Evolutionary conservation across 2,113 vertebrate genomes (phyloP).

Genomic region (Nipponia nippon): DNA sequence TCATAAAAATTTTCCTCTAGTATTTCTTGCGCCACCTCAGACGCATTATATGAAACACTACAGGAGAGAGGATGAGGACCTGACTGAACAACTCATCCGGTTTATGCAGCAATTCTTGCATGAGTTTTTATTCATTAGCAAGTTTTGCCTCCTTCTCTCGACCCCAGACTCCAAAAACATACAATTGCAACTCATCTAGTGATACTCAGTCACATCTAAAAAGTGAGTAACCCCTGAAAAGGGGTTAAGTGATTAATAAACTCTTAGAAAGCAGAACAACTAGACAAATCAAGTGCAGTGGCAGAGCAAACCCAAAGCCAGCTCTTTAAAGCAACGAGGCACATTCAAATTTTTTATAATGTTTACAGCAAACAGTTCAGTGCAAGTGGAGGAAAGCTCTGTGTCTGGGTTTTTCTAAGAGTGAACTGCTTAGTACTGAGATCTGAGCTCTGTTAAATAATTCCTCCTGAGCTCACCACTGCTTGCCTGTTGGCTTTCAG

Average conservation of each 20-base stretch:
- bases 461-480: not conserved
- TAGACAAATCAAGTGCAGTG: not conserved
- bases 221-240: not conserved
- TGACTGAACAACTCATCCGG: accelerated
- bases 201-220: not conserved
- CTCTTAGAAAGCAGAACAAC: not conserved
- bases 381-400: not conserved
- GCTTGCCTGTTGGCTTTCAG: not conserved
- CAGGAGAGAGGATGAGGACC: not conserved
- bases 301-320: not conserved
- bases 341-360: not conserved
- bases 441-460: not conserved
- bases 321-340: not conserved
- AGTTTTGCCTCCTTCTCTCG: not conserved
- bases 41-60: not conserved
- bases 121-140: not conserved
- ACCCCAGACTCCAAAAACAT: accelerated
- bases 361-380: not conserved
- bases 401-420: not conserved
- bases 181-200: not conserved
- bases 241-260: not conserved
- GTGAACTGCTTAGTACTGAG: not conserved
- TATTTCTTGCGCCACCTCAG: not conserved
- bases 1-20: not conserved
- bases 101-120: not conserved